phyloP scores from a whole-genome alignment of 2,797 vertebrate genomes.

The Naso thynnoides region DNA sequence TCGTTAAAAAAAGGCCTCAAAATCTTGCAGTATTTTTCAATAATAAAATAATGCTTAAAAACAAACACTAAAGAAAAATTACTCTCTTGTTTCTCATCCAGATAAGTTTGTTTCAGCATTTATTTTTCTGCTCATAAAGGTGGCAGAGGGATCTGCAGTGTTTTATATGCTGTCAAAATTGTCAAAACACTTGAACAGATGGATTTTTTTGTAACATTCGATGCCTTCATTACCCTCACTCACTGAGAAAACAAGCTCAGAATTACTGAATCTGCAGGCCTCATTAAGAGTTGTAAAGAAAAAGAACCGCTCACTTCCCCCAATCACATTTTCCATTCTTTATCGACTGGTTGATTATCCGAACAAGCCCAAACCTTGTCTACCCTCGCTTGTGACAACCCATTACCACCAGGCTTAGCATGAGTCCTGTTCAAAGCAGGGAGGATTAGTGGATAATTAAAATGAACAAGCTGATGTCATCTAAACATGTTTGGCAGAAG shows the following conservation, averaged over 20 bases:
- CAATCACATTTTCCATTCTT: slow-evolving; percentile 38
- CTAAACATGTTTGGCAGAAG: slow-evolving; percentile 55
- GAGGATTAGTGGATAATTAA: slow-evolving; percentile 66
- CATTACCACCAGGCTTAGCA: slow-evolving; percentile 59
- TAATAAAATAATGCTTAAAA: too few species aligned
- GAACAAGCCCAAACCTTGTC: slow-evolving; percentile 53
- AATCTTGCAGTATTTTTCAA: background rate
- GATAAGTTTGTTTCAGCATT: background rate
- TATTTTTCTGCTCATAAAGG: background rate
- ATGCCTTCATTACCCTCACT: background rate
- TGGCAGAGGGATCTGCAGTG: background rate
- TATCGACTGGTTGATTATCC: slow-evolving; percentile 53
- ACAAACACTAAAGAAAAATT: background rate
- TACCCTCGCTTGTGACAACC: slow-evolving; percentile 48
- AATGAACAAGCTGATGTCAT: slow-evolving; percentile 70
- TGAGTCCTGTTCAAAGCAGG: slow-evolving; percentile 60
- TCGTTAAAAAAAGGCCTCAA: background rate
- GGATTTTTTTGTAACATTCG: background rate
- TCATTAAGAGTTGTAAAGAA: slow-evolving; percentile 13
- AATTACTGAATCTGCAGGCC: slow-evolving; percentile 10
- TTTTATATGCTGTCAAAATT: background rate
- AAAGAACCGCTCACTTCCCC: slow-evolving; percentile 9
- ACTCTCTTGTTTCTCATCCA: background rate
- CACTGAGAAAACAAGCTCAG: slow-evolving; percentile 14
- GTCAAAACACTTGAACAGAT: background rate